Base-by-base conservation (phyloP, 2,113 vertebrate genomes). In the Limanda limanda region DNA sequence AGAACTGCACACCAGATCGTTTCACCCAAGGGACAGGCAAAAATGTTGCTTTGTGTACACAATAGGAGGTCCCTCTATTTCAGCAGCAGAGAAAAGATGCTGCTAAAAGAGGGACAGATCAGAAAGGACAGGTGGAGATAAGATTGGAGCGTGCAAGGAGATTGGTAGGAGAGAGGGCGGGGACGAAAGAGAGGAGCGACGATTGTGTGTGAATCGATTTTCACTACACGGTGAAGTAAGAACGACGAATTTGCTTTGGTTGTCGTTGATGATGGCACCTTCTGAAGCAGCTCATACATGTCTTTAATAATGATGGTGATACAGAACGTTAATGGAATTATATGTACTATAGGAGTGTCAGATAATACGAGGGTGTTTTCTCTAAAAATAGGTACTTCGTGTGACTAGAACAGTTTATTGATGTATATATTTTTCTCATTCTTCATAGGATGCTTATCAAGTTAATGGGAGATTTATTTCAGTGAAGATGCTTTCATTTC, bases 71-170 rank as follows among this genome's bases (percentile, higher is more conserved):
- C 69, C 71, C 56, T 80, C 63, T 37, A 35, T 83, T 79, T 51
- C 56, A 87, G 69, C 66, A 20, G 57, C 12, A 11, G 75, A 68
- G 76, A 86, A 51, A 63, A 51, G 59, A 74, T 65, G 27, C 62
- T 76, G 52, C 74, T 82, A 56, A 74, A 76, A 68, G 57, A 78
- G 66, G 82, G 48, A 25, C 40, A 15, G 66, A 80, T 81, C 51
- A 78, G 66, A 80, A 59, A 68, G 45, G 76, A 74, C 58, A 81
- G 75, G 71, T 75, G 51, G 65, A 84, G 86, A 89, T 85, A 81
- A 81, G 83, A 75, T 27, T 70, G 61, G 55, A 54, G 62, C 4
- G n/a, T 7, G 56, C n/a, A 31, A 25, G 52, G 40, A 52, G 47
- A 1, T 63, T 27, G 35, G 70, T 55, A 68, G 47, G 82, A 17